Percentiles rank a stretch among this genome's conserved stretches.
Evolutionary conservation across 2,113 vertebrate genomes (phyloP).

Genomic region (Eretmochelys imbricata): DNA sequence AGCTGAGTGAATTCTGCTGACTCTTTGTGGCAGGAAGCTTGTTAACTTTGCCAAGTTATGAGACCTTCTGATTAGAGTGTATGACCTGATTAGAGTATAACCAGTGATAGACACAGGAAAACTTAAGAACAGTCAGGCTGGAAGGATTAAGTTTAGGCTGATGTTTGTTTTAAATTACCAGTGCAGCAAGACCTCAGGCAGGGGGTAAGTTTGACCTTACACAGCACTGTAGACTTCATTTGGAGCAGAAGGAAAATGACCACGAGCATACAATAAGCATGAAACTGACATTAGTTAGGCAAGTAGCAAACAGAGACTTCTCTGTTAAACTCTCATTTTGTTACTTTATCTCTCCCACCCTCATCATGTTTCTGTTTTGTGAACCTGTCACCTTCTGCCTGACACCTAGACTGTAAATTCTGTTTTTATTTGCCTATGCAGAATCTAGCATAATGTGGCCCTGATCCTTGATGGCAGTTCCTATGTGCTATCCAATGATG

Average conservation of each 20-base stretch:
- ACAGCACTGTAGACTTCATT: neutral
- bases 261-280: neutral
- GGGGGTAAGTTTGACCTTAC: neutral
- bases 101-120: neutral
- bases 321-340: neutral
- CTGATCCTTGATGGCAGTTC: neutral
- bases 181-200: neutral
- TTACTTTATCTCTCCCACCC: rapidly evolving
- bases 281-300: neutral
- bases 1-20: neutral
- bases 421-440: neutral
- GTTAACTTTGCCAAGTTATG: neutral
- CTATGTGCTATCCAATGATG: slow-evolving; percentile 9
- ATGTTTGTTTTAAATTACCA: neutral
- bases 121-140: neutral
- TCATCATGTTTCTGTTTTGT: neutral
- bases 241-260: neutral
- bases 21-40: neutral
- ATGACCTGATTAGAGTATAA: neutral
- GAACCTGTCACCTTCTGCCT: neutral
- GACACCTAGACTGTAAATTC: slow-evolving; percentile 9
- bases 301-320: neutral
- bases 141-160: rapidly evolving
- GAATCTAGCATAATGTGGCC: neutral
- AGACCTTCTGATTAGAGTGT: neutral